Evolutionary conservation across 2,113 vertebrate species (phyloP).

Genomic region (Tachysurus vachellii): DNA sequence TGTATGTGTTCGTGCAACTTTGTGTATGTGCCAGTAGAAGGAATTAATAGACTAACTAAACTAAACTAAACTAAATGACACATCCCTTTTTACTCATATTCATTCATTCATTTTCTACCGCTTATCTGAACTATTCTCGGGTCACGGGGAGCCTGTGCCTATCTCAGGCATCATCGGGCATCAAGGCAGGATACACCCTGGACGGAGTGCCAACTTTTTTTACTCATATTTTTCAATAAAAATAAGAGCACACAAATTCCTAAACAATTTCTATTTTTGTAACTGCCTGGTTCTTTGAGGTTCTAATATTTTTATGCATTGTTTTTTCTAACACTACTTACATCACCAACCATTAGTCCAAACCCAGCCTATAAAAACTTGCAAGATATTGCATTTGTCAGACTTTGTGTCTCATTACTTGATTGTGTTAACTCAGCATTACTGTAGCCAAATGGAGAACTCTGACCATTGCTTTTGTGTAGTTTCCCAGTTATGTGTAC

Average conservation of each 20-base stretch:
- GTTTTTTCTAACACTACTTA: conserved; percentile 19
- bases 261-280: conserved; percentile 14
- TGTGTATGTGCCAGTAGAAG: conserved; percentile 38
- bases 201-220: too few relatives aligned
- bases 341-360: conserved; percentile 31
- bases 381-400: conserved; percentile 26
- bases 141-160: too few relatives aligned
- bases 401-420: conserved; percentile 29
- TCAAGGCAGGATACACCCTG: too few relatives aligned
- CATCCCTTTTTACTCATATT: background rate
- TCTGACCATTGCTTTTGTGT: conserved; percentile 47
- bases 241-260: background rate
- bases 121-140: too few relatives aligned
- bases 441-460: conserved; percentile 33
- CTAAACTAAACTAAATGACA: conserved; percentile 1
- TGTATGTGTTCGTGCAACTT: conserved; percentile 25
- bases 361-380: conserved; percentile 22
- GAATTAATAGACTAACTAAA: background rate
- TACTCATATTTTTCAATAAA: background rate
- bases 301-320: conserved; percentile 6
- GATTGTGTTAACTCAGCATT: conserved; percentile 4
- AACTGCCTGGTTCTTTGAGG: conserved; percentile 15
- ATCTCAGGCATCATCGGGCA: too few relatives aligned
- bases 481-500: conserved; percentile 64
- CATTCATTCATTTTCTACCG: too few relatives aligned